These are phyloP conservation scores for Gisinianus flammeolus DNA, from an alignment of 2,888 invertebrate genomes.

Conservation along the genomic window DNA sequence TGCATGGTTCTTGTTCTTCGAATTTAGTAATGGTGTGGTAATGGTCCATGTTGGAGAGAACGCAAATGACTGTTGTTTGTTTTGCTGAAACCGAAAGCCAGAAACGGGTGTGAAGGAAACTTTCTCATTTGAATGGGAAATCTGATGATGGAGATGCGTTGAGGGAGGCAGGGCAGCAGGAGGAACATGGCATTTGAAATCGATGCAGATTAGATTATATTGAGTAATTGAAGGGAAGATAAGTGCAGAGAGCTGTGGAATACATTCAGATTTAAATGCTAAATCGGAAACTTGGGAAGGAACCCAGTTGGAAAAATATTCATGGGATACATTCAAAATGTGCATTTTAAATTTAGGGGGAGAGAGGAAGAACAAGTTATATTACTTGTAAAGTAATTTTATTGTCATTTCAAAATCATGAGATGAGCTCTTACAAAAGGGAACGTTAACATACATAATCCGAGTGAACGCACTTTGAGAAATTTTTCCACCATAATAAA, in stretches of 20 bases:
- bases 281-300: conserved; percentile 44
- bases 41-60: conserved; percentile 17
- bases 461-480: not conserved
- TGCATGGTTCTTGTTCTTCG: not conserved
- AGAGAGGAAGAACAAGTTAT: not conserved
- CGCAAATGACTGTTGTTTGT: conserved; percentile 14
- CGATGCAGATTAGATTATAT: conserved; percentile 44
- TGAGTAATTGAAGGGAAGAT: conserved; percentile 44
- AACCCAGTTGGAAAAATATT: conserved; percentile 53
- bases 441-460: not conserved
- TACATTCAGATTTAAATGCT: conserved; percentile 29
- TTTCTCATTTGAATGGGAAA: conserved; percentile 10
- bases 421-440: conserved; percentile 3
- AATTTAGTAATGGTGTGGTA: conserved; percentile 21
- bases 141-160: conserved; percentile 19
- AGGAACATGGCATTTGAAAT: conserved; percentile 18
- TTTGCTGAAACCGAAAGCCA: conserved; percentile 11
- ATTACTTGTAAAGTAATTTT: conserved; percentile 35
- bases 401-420: conserved; percentile 33
- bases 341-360: conserved; percentile 27
- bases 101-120: conserved; percentile 18
- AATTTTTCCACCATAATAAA: not conserved
- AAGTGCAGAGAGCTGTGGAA: conserved; percentile 29
- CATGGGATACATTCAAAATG: conserved; percentile 27
- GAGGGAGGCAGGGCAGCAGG: conserved; percentile 4